Percentiles rank a stretch among this genome's conserved stretches.
Evolutionary conservation across 1,140 invertebrate species (phyloP).

Genomic region (Drosophila subpulchrella): DNA sequence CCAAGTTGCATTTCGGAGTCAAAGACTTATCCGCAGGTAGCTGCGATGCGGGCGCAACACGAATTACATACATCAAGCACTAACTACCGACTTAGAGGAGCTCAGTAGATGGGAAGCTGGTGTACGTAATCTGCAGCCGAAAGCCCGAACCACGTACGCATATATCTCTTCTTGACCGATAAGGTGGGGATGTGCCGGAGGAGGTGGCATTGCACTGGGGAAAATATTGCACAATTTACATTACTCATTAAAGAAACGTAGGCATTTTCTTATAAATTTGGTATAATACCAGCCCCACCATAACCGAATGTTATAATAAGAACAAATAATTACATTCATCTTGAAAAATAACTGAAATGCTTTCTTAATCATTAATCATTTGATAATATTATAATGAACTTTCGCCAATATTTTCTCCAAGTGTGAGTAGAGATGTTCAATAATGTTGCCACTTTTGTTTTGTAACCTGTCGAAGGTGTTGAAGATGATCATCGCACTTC

Average conservation of each 20-base stretch:
- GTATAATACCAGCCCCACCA: too few relatives aligned
- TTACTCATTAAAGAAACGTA: too few relatives aligned
- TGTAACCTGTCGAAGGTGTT: conserved; percentile 84
- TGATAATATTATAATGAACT: not conserved
- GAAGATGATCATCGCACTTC: conserved; percentile 78
- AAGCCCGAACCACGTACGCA: conserved; percentile 68
- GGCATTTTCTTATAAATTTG: not conserved
- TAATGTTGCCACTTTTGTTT: conserved; percentile 84
- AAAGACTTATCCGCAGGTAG: conserved; percentile 61
- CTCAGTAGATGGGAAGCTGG: conserved; percentile 28
- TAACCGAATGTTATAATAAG: too few relatives aligned
- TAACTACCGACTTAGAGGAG: conserved; percentile 75
- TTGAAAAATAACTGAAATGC: too few relatives aligned
- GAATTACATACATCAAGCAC: conserved; percentile 82
- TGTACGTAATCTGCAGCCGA: conserved; percentile 76
- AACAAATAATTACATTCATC: too few relatives aligned
- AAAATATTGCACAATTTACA: not conserved
- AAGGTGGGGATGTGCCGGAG: conserved; percentile 18
- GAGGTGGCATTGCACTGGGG: conserved; percentile 2
- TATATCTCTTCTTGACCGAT: conserved; percentile 67
- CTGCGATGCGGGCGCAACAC: conserved; percentile 77
- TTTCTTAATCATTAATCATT: too few relatives aligned
- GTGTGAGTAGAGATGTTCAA: conserved; percentile 58
- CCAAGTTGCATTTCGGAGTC: conserved; percentile 2
- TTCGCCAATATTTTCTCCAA: not conserved